Conservation (phyloP, 2,797 vertebrate species). For the Girardinus metallicus region DNA sequence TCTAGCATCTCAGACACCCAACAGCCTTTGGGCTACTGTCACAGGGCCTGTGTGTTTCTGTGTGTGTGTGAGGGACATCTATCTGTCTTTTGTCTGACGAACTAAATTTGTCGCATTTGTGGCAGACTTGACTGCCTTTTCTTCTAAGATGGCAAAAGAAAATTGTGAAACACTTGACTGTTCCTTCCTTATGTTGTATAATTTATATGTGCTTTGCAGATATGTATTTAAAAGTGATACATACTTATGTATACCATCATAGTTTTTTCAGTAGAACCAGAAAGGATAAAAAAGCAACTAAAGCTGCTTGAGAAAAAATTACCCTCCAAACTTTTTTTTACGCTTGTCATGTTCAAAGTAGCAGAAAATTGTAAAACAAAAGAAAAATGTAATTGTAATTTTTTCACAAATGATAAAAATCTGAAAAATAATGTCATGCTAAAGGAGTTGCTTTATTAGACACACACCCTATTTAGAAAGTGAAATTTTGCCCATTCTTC, state of each 20-base stretch:
- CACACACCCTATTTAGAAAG: background rate
- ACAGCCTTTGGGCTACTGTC: constrained; percentile 64
- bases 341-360: background rate
- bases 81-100: constrained; percentile 68
- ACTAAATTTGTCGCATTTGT: constrained; percentile 63
- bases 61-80: constrained; percentile 46
- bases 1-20: constrained; percentile 64
- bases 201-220: constrained; percentile 6
- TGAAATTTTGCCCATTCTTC: background rate
- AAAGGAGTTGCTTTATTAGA: background rate
- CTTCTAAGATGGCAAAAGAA: constrained; percentile 57
- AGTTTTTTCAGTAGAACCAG: background rate
- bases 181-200: constrained; percentile 5
- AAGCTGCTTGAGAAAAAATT: background rate
- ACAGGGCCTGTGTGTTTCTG: constrained; percentile 32
- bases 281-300: background rate
- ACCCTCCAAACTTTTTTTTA: background rate
- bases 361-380: background rate
- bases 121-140: constrained; percentile 57
- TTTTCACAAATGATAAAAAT: background rate
- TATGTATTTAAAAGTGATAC: constrained; percentile 3
- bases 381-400: background rate
- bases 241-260: constrained; percentile 2
- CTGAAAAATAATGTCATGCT: background rate
- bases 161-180: constrained; percentile 59